A percentile compares a stretch with the other conserved stretches of the same genome.
These are phyloP conservation scores for Neomonachus schauinslandi DNA, from an alignment of 2,113 vertebrate species.

Conservation along the genomic window DNA sequence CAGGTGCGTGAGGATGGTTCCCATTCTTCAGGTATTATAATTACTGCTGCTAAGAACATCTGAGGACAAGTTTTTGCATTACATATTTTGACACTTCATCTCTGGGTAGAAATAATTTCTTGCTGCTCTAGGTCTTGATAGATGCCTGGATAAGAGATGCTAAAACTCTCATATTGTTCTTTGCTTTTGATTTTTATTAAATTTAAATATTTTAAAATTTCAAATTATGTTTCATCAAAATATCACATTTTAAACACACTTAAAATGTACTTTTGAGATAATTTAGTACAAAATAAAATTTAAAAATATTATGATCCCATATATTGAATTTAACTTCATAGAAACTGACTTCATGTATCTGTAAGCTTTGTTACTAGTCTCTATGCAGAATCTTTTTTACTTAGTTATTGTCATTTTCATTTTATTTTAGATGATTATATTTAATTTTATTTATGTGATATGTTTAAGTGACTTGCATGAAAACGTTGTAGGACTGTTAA, in stretches of 20 bases:
- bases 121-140: not conserved
- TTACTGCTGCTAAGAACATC: not conserved
- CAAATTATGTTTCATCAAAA: not conserved
- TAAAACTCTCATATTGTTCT: not conserved
- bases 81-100: not conserved
- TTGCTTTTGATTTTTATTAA: not conserved
- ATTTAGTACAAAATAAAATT: not conserved
- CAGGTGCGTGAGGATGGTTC: not conserved
- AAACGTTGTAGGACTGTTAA: not conserved
- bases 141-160: not conserved
- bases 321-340: not conserved
- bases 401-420: not conserved
- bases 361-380: not conserved
- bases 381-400: not conserved
- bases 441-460: constrained; percentile 25
- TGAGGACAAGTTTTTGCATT: not conserved
- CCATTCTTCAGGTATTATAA: not conserved
- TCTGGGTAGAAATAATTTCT: not conserved
- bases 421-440: not conserved
- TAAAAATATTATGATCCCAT: not conserved
- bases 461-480: not conserved
- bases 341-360: not conserved
- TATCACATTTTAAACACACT: not conserved
- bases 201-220: not conserved
- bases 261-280: not conserved